Evolutionary conservation across 2,797 vertebrate genomes (phyloP).

Genomic region (Picus viridis): DNA sequence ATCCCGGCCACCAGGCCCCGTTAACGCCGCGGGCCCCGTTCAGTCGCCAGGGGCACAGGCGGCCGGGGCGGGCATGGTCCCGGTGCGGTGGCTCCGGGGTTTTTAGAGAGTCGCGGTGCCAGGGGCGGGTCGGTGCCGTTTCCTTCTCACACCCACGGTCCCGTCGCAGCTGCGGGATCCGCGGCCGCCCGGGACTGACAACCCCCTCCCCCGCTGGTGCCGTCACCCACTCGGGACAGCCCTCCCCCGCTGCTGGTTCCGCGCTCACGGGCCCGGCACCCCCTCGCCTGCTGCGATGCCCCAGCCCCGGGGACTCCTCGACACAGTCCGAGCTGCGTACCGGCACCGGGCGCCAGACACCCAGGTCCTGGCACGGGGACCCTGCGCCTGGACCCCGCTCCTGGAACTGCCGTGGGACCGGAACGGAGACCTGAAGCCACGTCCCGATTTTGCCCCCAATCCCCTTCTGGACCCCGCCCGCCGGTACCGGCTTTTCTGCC

Average conservation of each 20-base stretch:
- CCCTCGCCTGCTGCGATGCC: background rate
- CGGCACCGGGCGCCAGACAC: background rate
- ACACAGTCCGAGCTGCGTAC: background rate
- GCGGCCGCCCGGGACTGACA: background rate
- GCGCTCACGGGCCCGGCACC: background rate
- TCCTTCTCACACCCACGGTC: slow-evolving; percentile 42
- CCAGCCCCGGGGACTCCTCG: background rate
- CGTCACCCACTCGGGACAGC: slow-evolving; percentile 7
- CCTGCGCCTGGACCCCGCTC: background rate
- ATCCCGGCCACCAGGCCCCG: background rate
- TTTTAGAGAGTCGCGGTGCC: slow-evolving; percentile 39
- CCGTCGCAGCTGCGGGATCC: background rate
- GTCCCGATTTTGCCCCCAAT: too few relatives aligned
- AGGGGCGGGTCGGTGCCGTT: slow-evolving; percentile 43
- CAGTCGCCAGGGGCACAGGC: background rate
- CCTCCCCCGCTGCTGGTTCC: background rate
- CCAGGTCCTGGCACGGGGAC: background rate
- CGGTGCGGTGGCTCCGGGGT: background rate
- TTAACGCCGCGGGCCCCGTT: background rate
- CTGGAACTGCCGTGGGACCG: background rate
- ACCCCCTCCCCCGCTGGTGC: background rate
- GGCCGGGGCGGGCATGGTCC: slow-evolving; percentile 22
- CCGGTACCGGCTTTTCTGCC: background rate
- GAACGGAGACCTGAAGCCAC: background rate
- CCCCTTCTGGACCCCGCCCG: background rate